Percentiles rank a stretch among this genome's conserved stretches.
Evolutionary conservation across 2,888 invertebrate species (phyloP).

Genomic region (Sepioteuthis lessoniana): DNA sequence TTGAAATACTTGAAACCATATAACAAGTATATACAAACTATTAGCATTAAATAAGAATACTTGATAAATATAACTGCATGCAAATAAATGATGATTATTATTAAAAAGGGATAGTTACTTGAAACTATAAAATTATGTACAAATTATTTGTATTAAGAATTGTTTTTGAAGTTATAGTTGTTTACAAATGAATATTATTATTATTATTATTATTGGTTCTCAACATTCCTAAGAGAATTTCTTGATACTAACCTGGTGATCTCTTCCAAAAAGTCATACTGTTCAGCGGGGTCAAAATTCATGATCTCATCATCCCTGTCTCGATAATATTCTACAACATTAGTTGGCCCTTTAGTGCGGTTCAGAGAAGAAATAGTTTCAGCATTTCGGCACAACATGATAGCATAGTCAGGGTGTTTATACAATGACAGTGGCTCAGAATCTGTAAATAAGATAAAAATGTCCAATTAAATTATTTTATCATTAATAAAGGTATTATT

Average conservation of each 20-base stretch:
- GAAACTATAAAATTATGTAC: no score
- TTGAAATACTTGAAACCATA: no score
- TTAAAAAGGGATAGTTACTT: no score
- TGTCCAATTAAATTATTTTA: background rate
- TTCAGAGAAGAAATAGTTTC: slow-evolving; percentile 42
- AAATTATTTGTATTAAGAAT: no score
- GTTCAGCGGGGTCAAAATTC: slow-evolving; percentile 38
- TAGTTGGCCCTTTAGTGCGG: slow-evolving; percentile 38
- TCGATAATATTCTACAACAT: slow-evolving; percentile 41
- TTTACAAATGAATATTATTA: no score
- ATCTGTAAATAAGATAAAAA: background rate
- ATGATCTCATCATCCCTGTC: slow-evolving; percentile 43
- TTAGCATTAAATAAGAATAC: no score
- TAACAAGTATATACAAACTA: no score
- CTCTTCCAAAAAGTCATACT: slow-evolving; percentile 38
- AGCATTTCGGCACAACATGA: slow-evolving; percentile 42
- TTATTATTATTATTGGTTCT: no score
- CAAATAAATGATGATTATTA: no score
- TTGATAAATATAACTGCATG: no score
- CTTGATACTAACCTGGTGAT: slow-evolving; percentile 24
- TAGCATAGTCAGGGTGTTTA: slow-evolving; percentile 40
- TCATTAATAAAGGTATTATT: no score
- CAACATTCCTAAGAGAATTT: background rate
- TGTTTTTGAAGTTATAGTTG: no score
- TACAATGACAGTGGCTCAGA: background rate